Conservation (phyloP, 2,888 invertebrate genomes). For the Therioaphis trifolii region DNA sequence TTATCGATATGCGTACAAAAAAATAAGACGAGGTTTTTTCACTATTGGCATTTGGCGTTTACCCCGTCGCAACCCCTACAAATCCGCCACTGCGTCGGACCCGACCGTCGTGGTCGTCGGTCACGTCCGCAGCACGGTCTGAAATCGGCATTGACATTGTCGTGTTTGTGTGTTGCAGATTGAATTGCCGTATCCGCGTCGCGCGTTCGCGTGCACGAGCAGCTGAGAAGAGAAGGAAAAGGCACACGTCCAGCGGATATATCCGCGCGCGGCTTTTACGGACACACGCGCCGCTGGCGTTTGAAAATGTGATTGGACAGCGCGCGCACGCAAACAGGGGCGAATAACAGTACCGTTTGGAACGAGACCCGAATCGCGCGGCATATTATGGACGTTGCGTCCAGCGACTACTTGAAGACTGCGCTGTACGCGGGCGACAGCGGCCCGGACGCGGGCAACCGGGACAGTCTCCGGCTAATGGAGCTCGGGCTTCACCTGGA, state of each 20-base stretch:
- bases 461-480: constrained; percentile 56
- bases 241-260: too few species aligned
- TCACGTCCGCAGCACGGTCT: too few species aligned
- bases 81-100: too few species aligned
- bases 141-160: too few species aligned
- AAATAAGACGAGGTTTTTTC: too few species aligned
- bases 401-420: constrained; percentile 58
- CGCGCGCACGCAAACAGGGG: background rate
- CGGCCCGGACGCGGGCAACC: constrained; percentile 51
- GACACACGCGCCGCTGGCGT: background rate
- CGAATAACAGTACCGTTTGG: constrained; percentile 21
- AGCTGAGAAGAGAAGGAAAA: too few species aligned
- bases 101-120: too few species aligned
- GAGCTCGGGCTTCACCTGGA: constrained; percentile 59
- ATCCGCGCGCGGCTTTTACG: background rate
- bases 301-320: constrained; percentile 48
- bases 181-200: constrained; percentile 2
- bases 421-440: constrained; percentile 53
- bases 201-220: background rate
- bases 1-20: too few species aligned
- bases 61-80: too few species aligned
- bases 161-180: constrained; percentile 23
- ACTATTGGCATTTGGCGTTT: too few species aligned
- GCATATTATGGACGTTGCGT: constrained; percentile 59
- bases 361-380: background rate